Base-by-base conservation (phyloP, 2,888 invertebrate species). In the Ernsta delagoae region DNA sequence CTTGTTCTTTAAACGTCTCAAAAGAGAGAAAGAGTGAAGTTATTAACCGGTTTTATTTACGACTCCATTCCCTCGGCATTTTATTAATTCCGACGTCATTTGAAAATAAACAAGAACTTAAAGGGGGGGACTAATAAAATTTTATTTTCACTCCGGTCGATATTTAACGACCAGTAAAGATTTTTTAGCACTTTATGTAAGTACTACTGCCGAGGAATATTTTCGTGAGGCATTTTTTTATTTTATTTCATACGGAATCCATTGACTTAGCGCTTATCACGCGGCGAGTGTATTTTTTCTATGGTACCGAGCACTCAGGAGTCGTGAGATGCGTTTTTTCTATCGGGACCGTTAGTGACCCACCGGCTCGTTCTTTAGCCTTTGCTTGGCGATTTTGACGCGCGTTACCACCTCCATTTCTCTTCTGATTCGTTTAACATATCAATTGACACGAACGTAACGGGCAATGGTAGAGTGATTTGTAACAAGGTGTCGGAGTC, bases 321-420 rank as follows among this genome's bases (percentile, higher is more conserved):
- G 86, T 89, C 90, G 90, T 90, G 90, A 88, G 86, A 82, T 81
- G 78, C 78, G 79, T 84, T 90, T 90, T 90, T 92, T 85, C 79
- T 75, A 74, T 73, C 70, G 77, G 78, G 78, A 82, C 86, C 86
- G 88, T 88, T 89, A 87, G 75, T 82, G 84, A 84, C 84, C 83
- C 79, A 81, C 82, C 82, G 80, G 81, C 79, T 79, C 78, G 79
- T 75, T n/a, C 77, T 59, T 41, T 31, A 9, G 12, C 9, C 39
- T 56, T 12, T 12, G 39, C 57, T 36, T 8, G 31, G 11, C 39
- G 36, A 36, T n/a, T 12, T 7, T 24, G 34, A 9, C 12, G 24
- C 3, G n/a, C 11, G 8, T 31, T 71, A 70, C 59, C 39, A 61
- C 63, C 57, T 77, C 72, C 75, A 74, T 74, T 70, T 70, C 74